Evolutionary conservation across 2,797 vertebrate species (phyloP).

Genomic region (Caiman crocodilus): DNA sequence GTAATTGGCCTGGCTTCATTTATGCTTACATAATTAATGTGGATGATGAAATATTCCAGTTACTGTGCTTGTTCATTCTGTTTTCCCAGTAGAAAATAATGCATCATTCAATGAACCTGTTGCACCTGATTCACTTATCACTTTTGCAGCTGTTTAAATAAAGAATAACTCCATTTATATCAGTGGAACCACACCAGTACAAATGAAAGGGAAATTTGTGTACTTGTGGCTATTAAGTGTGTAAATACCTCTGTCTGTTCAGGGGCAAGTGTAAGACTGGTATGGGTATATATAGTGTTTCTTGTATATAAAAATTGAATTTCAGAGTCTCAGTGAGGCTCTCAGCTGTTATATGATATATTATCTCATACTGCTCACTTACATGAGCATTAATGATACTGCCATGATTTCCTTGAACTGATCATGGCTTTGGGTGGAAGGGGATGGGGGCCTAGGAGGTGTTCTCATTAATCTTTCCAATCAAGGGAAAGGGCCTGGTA

Average conservation of each 20-base stretch:
- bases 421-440: too few relatives aligned
- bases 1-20: not conserved
- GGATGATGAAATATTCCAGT: not conserved
- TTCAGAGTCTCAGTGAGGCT: not conserved
- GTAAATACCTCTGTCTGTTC: not conserved
- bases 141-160: not conserved
- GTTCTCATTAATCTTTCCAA: too few relatives aligned
- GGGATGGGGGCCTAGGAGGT: too few relatives aligned
- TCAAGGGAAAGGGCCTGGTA: too few relatives aligned
- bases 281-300: not conserved
- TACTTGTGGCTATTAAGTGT: not conserved
- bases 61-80: not conserved
- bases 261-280: too few relatives aligned
- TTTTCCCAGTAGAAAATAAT: not conserved
- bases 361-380: too few relatives aligned
- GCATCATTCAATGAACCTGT: not conserved
- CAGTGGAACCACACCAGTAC: not conserved
- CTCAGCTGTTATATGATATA: not conserved
- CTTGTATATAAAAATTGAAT: not conserved
- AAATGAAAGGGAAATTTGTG: not conserved
- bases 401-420: too few relatives aligned
- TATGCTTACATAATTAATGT: conserved; percentile 12
- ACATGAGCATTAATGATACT: too few relatives aligned
- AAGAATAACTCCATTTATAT: not conserved
- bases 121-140: not conserved